Evolutionary conservation across 2,888 invertebrate species (phyloP), one percentile per base, ranked within the genome.

Genomic region (Ornithoptera priamus): DNA sequence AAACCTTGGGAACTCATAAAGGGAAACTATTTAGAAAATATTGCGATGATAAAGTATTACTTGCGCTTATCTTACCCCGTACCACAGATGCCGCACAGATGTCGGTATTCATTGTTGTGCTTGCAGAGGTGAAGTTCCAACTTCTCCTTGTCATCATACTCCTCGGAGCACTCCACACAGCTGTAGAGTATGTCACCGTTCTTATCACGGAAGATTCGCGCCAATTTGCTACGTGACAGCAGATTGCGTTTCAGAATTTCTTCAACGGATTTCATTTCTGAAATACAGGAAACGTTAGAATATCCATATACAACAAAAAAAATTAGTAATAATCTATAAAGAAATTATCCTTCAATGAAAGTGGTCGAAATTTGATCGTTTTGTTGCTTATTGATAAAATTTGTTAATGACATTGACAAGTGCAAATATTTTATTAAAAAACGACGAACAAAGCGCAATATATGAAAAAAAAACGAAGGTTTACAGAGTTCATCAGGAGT

Each of bases 141-240:
- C 68, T 95, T 88, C 74, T 96, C 95, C 78, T 96, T 96, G 74
- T 95, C 95, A 0, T 94, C 94, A 85, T 95, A 96, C 58, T 95
- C 95, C 93, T 95, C 95, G 72, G 96, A 94, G 80, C 96, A 96
- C 81, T 96, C 95, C 1, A 96, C 95, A 83, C 96, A 96, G 77
- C 95, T 95, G 85, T 94, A 96, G 58, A 95, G 85, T 0, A 94
- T 94, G 0, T 93, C 94, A 7, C 96, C 96, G 77, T 95, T 95
- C 0, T 94, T 85, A 0, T 94, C 94, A 7, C 94, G 95, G 0
- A 95, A 94, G 69, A 96, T 95, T 78, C 95, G 94, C 4, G 96
- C 96, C 81, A 96, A 94, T 10, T 96, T 96, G 58, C 95, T 96
- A 80, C 96, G 95, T 0, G 96, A 95, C 75, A 95, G 93, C 78